Base-by-base conservation (phyloP, 2,113 vertebrate species). In the Daboia siamensis region DNA sequence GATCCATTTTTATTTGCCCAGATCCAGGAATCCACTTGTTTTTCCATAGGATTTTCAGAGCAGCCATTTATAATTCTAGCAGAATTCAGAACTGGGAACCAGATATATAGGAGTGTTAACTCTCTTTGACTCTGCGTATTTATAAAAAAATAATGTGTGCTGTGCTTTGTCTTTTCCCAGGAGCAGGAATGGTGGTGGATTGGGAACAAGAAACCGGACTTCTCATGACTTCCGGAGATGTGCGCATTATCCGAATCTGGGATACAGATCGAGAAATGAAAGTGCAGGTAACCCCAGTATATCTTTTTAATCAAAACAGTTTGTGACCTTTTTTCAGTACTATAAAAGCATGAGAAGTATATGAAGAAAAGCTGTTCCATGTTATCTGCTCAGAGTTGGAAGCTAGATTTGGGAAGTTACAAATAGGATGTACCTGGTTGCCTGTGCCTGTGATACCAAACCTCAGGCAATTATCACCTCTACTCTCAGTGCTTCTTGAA, bases 141-240 rank as follows among this genome's bases (percentile, higher is more conserved):
- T 61, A 5, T 84, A 85, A n/a, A 86, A 26, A 90, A 20, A 85
- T 15, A 86, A 64, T 86, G n/a, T 44, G 52, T n/a, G 88, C 54
- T 48, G 29, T 54, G 39, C 88, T 90, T 90, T 93, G 59, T 92
- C 93, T 90, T 69, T 95, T 51, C 92, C 94, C 92, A 99, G 99
- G 99, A 94, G 99, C 99, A 0, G 99, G 99, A 6, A 99, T 99
- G 99, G 99, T 99, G 4, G 99, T 99, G 56, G 99, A 99, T 98
- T 99, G 99, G 99, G 99, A 99, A 93, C 99, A 99, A 96, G 99
- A 99, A 93, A 99, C 99, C 0, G 99, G 99, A 3, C 98, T 99
- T 0, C 98, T 99, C 61, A 98, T 99, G 98, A 99, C 99, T 0
- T 99, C 99, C 0, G 99, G 99, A 89, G 99, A 99, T 0, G 99